These are phyloP conservation scores for Strix uralensis DNA, from an alignment of 2,113 vertebrate species.

Conservation along the genomic window DNA sequence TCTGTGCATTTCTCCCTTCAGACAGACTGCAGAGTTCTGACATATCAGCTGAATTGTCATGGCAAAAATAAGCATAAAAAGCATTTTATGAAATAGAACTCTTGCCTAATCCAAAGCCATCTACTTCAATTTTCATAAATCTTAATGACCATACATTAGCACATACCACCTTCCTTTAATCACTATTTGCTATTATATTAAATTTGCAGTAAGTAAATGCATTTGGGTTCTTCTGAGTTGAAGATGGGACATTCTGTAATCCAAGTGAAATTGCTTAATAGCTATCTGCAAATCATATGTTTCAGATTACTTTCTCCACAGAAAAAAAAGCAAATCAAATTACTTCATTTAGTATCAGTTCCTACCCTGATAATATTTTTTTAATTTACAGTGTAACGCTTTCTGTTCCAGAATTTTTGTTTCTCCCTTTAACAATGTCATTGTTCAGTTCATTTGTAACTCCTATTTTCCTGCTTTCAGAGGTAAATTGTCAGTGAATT, in stretches of 20 bases:
- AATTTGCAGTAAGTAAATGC: background rate
- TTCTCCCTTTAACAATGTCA: background rate
- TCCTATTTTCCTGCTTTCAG: background rate
- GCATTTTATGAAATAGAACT: background rate
- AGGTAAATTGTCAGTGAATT: background rate
- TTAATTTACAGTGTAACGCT: background rate
- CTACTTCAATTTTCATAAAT: background rate
- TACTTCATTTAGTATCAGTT: background rate
- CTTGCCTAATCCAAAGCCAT: background rate
- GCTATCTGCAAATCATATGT: background rate
- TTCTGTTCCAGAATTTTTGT: constrained; percentile 2
- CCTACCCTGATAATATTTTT: background rate
- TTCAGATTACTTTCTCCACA: background rate
- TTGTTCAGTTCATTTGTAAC: background rate
- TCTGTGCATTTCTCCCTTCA: background rate
- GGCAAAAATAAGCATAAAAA: background rate
- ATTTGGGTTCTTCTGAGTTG: background rate
- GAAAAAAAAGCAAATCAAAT: background rate
- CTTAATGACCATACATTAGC: background rate
- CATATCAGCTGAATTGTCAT: background rate
- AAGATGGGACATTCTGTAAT: background rate
- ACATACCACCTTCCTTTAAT: background rate
- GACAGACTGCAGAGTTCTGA: background rate
- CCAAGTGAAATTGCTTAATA: background rate
- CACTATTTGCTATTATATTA: background rate